These are phyloP conservation scores for Momotus momota DNA, from an alignment of 2,797 vertebrate species.

Conservation along the genomic window DNA sequence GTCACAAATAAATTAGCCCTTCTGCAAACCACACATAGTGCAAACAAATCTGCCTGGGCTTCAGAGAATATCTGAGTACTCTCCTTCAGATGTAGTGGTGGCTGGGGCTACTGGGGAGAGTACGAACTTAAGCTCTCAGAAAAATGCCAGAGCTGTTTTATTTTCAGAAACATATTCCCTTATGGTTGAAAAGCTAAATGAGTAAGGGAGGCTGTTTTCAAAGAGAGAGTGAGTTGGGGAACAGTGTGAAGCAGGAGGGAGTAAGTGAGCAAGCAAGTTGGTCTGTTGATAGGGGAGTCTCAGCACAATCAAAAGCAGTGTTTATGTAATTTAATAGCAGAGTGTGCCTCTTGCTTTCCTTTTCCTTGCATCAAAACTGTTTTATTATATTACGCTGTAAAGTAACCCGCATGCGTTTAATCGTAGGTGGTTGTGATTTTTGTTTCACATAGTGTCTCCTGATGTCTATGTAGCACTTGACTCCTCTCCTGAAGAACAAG, in stretches of 20 bases:
- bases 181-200: conserved; percentile 10
- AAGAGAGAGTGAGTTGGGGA: background rate
- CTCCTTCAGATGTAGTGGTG: background rate
- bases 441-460: background rate
- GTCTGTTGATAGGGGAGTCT: conserved; percentile 40
- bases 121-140: background rate
- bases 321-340: conserved; percentile 32
- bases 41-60: background rate
- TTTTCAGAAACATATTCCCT: conserved; percentile 11
- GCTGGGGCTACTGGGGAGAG: background rate
- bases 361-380: background rate
- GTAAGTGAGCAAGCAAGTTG: conserved; percentile 35
- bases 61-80: background rate
- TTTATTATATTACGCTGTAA: background rate
- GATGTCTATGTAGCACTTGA: background rate
- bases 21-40: background rate
- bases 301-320: conserved; percentile 23
- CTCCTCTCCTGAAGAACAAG: background rate
- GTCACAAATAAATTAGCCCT: background rate
- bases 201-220: conserved; percentile 29
- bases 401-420: background rate
- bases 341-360: conserved; percentile 11
- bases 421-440: background rate
- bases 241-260: conserved; percentile 1
- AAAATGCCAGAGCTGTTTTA: background rate